Base-by-base conservation (phyloP, 2,888 invertebrate genomes). In the Lapara coniferarum region DNA sequence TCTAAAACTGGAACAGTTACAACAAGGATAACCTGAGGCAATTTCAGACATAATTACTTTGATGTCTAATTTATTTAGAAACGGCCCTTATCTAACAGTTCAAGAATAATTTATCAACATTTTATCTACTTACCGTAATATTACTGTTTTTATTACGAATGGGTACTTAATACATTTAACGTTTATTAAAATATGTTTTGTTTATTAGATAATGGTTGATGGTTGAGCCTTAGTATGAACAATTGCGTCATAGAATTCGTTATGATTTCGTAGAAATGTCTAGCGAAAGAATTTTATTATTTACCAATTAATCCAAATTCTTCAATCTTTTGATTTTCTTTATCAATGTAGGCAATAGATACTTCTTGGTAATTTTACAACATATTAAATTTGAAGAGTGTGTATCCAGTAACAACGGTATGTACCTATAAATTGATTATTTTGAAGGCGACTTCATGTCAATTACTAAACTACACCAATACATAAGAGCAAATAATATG, bases 61-160 rank as follows among this genome's bases (percentile, higher is more conserved):
- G 63, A 63, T 19, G 63, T 19, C 13, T 63, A 63, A 63, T 63
- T 63, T 63, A 63, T 63, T 63, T 63, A 49, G 49, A 46, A 63
- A 63, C 46, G 49, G 63, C 19, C 19, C 63, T 63, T 63, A 63
- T 63, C 63, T 63, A 19, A 63, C 63, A 63, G 49, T 63, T 63
- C 63, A 49, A 63, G 46, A 19, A 46, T 63, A 63, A 19, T 49
- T 63, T 63, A 63, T 63, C 19, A 63, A 49, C 63, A 46, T 63
- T 63, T 63, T 63, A 63, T 63, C 49, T 63, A 19, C 59, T 59
- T 59, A 37, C 56, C 19, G 63, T 63, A 63, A 63, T 49, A 63
- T 49, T 49, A 46, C 63, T 57, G 63, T 63, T 49, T 37, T 63
- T 49, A 63, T 49, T 25, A 25, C n/a, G n/a, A 19, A 46, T 12